Base-by-base conservation (phyloP, 1,140 invertebrate genomes). In the Drosophila auraria region DNA sequence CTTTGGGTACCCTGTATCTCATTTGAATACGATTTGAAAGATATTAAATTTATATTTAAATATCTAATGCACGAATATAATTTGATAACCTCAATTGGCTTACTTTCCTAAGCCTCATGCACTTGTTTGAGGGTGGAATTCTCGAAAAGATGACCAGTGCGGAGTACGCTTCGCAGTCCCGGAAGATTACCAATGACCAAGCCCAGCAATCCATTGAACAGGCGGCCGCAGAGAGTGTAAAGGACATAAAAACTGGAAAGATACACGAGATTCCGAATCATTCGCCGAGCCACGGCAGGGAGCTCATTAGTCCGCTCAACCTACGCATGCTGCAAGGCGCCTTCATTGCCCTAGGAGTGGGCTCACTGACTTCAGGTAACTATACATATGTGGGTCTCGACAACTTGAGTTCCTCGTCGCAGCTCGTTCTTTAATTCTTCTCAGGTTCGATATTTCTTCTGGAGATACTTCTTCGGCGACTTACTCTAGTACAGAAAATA, bases 101-200 rank as follows among this genome's bases (percentile, higher is more conserved):
- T 4, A 17, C 8, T 51, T 17, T 1, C 3, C 17, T 12, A 44
- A 96, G 96, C 20, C 84, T 96, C 14, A 96, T 96, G 94, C 94
- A 94, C 40, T 93, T 96, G 23, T 96, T 96, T 80, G 95, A 96
- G 93, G 95, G 95, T 20, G 96, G 96, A 5, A 96, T 96, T 54
- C 90, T 96, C 57, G 94, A 95, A 0, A 96, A 96, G 92, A 96
- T 96, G 93, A 96, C 96, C 0, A 94, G 94, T 68, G 95, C 95
- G 64, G 95, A 96, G 77, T 96, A 96, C 79, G 95, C 95, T 78
- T 95, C 94, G 30, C 93, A 96, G 57, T 95, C 95, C 23, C 94
- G 95, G 83, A 72, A 80, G 72, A 78, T 83, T 33, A 70, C 68
- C 20, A 91, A 91, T 36, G 84, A 91, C 5, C 62, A 78, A 36